Base-by-base conservation (phyloP, 2,797 vertebrate species). In the Threskiornis aethiopicus region DNA sequence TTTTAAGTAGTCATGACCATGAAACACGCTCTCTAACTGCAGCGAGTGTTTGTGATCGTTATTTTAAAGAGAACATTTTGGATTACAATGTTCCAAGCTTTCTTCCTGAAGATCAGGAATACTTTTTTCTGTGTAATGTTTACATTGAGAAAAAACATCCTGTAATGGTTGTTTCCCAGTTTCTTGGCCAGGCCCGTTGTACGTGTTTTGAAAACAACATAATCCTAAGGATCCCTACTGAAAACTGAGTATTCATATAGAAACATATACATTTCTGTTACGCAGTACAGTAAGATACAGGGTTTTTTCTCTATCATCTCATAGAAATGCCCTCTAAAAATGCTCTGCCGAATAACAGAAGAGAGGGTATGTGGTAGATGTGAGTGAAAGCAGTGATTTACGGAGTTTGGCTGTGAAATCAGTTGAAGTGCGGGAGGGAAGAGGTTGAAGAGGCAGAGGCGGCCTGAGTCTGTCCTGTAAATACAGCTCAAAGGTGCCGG, bases 71-170 rank as follows among this genome's bases (percentile, higher is more conserved):
- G 67, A 75, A 17, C 10, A 0, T 64, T 94, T 84, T 65, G 79
- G 61, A 78, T 90, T 61, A 58, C 0, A 0, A 28, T 81, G 57
- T 91, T 91, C 72, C 83, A 76, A 16, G 1, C 62, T 72, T 71
- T 91, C 80, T 90, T 95, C 85, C 89, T 84, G 76, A 21, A 69
- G 61, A 86, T 37, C 57, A 66, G 91, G 51, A 80, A 39, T 87
- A 49, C 14, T 75, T 62, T 22, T 81, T 62, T 59, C 72, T 64
- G 26, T 57, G 70, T 65, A 54, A 66, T 84, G 93, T 94, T 97
- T 95, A 87, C 80, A 54, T 3, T 29, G 51, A 78, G 87, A 3
- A 29, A 49, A 87, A 93, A 78, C 82, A 96, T 91, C 87, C 95
- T 90, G 91, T 47, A 37, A 39, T 42, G 79, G 71, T 91, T 81